Conservation (phyloP, 2,113 vertebrate species). For the Colius striatus region DNA sequence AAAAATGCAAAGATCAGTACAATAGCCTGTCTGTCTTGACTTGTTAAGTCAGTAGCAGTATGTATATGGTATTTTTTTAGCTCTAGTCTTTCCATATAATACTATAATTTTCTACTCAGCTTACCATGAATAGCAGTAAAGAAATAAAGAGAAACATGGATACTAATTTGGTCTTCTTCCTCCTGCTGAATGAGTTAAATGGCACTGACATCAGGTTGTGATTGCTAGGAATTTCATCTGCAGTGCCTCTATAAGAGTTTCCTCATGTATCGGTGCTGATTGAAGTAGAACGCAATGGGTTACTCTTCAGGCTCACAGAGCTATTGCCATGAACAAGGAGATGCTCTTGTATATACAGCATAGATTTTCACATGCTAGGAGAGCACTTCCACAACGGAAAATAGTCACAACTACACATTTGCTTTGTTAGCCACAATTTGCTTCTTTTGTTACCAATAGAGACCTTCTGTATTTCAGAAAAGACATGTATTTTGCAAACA, state of each 20-base stretch:
- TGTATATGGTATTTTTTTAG: neutral
- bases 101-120: neutral
- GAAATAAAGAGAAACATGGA: neutral
- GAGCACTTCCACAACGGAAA: neutral
- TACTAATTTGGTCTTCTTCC: neutral
- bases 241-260: too few species aligned
- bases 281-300: neutral
- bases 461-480: too few species aligned
- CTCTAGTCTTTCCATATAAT: neutral
- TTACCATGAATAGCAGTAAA: neutral
- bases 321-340: neutral
- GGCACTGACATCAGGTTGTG: too few species aligned
- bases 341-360: neutral
- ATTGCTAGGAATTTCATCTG: too few species aligned
- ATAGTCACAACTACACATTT: neutral
- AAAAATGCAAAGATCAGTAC: slow-evolving; percentile 54
- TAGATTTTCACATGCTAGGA: neutral
- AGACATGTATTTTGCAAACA: neutral
- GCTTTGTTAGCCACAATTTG: neutral
- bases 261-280: neutral
- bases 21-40: neutral
- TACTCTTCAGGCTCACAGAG: neutral
- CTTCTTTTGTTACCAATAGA: neutral
- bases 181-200: neutral
- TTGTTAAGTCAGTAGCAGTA: too few species aligned